phyloP scores from a whole-genome alignment of 1,140 invertebrate genomes.

The Heliothis virescens region DNA sequence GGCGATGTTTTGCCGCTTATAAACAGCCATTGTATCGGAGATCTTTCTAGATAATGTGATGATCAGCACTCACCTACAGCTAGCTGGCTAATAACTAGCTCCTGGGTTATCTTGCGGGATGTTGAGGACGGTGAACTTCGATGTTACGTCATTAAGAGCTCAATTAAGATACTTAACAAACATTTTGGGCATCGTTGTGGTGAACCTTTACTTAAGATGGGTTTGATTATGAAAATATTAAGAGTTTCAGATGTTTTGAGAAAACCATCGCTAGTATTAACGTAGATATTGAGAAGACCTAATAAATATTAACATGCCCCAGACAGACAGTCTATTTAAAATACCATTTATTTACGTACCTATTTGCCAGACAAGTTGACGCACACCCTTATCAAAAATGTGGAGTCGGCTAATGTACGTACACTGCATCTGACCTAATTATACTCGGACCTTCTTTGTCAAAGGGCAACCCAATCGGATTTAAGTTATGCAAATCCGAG shows the following conservation, averaged over 20 bases:
- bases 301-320: too few species aligned
- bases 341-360: neutral
- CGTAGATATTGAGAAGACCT: too few species aligned
- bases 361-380: neutral
- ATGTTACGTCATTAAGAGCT: conserved; percentile 1
- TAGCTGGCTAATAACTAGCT: conserved; percentile 29
- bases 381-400: neutral
- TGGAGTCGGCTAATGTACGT: neutral
- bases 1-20: conserved; percentile 59
- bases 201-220: neutral
- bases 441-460: conserved; percentile 32
- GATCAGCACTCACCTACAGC: conserved; percentile 52
- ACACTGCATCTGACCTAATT: conserved; percentile 27
- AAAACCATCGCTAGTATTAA: too few species aligned
- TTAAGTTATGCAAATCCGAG: conserved; percentile 40
- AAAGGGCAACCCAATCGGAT: conserved; percentile 39
- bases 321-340: too few species aligned
- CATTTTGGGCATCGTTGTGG: neutral
- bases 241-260: too few species aligned
- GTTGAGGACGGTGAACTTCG: conserved; percentile 9
- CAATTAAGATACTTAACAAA: neutral
- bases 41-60: conserved; percentile 53
- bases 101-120: conserved; percentile 8
- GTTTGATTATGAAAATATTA: too few species aligned
- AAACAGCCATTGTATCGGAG: conserved; percentile 60